Conservation (phyloP, 2,888 invertebrate species). For the Papilio gigon region DNA sequence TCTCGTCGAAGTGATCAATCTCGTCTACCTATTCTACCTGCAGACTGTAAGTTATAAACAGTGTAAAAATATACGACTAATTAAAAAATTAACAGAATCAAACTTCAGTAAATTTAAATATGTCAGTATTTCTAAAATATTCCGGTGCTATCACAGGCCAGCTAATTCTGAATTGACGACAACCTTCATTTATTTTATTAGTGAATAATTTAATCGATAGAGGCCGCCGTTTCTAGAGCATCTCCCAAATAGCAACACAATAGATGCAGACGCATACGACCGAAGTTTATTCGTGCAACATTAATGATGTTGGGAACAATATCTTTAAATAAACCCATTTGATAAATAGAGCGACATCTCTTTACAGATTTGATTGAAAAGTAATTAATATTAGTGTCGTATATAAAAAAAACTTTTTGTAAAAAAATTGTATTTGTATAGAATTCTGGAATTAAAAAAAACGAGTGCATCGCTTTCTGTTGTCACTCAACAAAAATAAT, state of each 20-base stretch:
- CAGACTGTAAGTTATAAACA: conserved; percentile 82
- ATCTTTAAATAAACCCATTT: too few species aligned
- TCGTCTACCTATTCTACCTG: conserved; percentile 84
- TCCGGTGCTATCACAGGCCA: not conserved
- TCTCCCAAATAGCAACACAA: not conserved
- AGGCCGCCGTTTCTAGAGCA: not conserved
- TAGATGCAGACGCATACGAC: not conserved
- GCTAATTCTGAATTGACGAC: not conserved
- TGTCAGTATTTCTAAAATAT: not conserved
- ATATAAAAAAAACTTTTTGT: too few species aligned
- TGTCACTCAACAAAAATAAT: not conserved
- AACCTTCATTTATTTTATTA: not conserved
- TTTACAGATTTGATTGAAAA: too few species aligned
- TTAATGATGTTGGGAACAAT: not conserved
- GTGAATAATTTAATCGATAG: not conserved
- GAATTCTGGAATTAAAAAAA: not conserved
- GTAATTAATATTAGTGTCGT: too few species aligned
- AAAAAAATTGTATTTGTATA: too few species aligned
- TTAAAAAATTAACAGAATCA: not conserved
- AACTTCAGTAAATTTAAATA: not conserved
- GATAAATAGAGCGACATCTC: too few species aligned
- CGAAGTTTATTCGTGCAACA: not conserved
- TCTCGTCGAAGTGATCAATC: conserved; percentile 85
- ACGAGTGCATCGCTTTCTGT: not conserved
- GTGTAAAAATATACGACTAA: not conserved